Percentiles rank a stretch among this genome's conserved stretches.
Evolutionary conservation across 1,140 invertebrate genomes (phyloP).

Genomic region (Drosophila yakuba): DNA sequence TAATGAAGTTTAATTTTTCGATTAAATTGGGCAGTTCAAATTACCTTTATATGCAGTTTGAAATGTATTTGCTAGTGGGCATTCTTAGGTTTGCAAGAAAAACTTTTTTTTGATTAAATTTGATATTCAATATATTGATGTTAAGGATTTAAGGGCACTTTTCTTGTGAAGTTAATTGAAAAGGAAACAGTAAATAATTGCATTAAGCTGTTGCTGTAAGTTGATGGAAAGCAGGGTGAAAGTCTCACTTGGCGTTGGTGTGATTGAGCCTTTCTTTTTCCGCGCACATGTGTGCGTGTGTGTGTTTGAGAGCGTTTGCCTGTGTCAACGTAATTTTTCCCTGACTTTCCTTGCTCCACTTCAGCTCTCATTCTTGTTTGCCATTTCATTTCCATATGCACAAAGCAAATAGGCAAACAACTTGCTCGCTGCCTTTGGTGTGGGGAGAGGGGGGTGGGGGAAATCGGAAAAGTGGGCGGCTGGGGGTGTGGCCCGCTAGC

Average conservation of each 20-base stretch:
- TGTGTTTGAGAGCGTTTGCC: conserved; percentile 43
- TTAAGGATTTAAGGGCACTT: background rate
- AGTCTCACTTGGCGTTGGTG: conserved; percentile 22
- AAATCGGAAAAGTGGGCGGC: conserved; percentile 1
- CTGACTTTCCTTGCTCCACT: conserved; percentile 53
- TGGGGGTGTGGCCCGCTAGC: conserved; percentile 8
- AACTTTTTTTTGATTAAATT: background rate
- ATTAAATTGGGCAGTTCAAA: background rate
- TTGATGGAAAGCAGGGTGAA: background rate
- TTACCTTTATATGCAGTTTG: background rate
- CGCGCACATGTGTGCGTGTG: conserved; percentile 39
- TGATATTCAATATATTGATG: background rate
- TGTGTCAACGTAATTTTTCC: conserved; percentile 79
- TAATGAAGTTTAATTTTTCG: conserved; percentile 11
- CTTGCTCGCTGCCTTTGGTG: background rate
- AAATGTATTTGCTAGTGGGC: conserved; percentile 1
- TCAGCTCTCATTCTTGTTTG: conserved; percentile 58
- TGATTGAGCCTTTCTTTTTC: conserved; percentile 19
- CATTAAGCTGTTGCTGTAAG: conserved; percentile 44
- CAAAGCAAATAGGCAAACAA: conserved; percentile 79
- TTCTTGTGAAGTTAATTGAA: conserved; percentile 3
- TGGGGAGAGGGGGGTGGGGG: background rate
- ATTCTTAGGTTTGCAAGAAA: background rate
- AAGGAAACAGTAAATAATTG: conserved; percentile 39
- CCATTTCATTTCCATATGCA: conserved; percentile 81